A percentile compares a stretch with the other conserved stretches of the same genome.
Conservation (phyloP, 2,113 vertebrate species). For the Pitta sordida region DNA sequence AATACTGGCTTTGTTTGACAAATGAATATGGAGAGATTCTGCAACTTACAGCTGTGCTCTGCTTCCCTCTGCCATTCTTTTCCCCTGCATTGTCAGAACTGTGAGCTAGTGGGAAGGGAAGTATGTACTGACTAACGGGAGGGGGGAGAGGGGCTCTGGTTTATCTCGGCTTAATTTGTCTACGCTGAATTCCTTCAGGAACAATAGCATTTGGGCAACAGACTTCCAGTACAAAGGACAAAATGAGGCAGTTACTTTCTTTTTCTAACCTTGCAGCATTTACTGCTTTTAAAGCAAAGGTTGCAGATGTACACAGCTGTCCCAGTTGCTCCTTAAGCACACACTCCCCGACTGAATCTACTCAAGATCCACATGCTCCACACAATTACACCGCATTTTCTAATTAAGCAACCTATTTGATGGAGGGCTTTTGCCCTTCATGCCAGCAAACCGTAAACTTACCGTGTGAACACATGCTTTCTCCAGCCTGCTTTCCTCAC, state of each 20-base stretch:
- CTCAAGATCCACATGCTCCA: background rate
- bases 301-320: conserved; percentile 6
- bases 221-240: background rate
- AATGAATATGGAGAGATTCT: conserved; percentile 60
- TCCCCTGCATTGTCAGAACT: conserved; percentile 57
- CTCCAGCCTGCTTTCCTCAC: background rate
- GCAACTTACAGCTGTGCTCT: conserved; percentile 46
- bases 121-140: conserved; percentile 5
- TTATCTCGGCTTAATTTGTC: background rate
- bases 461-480: background rate
- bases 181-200: background rate
- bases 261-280: background rate
- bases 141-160: conserved; percentile 23
- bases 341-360: background rate
- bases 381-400: background rate
- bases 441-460: background rate
- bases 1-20: conserved; percentile 52
- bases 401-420: background rate
- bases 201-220: background rate
- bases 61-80: conserved; percentile 59
- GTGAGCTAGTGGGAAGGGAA: conserved; percentile 49
- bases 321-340: conserved; percentile 30
- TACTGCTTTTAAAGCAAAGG: background rate
- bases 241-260: background rate
- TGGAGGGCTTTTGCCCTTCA: background rate